Base-by-base conservation (phyloP, 2,113 vertebrate genomes). In the Carollia perspicillata region DNA sequence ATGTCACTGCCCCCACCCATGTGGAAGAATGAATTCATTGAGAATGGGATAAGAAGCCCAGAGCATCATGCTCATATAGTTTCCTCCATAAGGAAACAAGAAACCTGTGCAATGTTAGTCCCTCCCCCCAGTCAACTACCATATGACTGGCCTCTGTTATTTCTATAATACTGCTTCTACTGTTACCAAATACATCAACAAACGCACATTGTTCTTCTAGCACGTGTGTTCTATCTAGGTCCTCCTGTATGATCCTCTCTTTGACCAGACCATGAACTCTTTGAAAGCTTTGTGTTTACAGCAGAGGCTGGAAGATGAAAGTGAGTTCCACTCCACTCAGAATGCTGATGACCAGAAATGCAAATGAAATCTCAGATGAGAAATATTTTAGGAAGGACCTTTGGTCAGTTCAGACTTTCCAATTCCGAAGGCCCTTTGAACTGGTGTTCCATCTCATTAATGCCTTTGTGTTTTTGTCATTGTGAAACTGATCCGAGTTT, bases 221-320 rank as follows among this genome's bases (percentile, higher is more conserved):
- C 18, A 13, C 7, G 13, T 33, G 0, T 30, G 3, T 92, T 95
- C n/a, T 86, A 0, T 80, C 35, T 85, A 99, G 99, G 99, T 99
- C 86, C 98, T 99, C 97, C 98, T 99, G 10, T 99, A 99, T 11
- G 99, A 99, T 86, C 99, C 99, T 28, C 98, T 99, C 96, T 99
- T 99, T 33, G 99, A 99, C 97, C 99, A 99, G 99, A 99, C 99
- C 86, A 99, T 99, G 99, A 99, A 99, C 96, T 99, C 99, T 23
- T 97, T 99, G 97, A 99, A 99, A 98, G 99, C 99, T 86, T 98
- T 99, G 85, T 98, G 99, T 97, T 98, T 99, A 97, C 99, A 99
- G 97, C 99, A 99, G 97, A 98, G 99, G 97, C 99, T 98, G 0
- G 99, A 99, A 12, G 99, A 99, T 93, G 99, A 99, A 97, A 98